Base-by-base conservation (phyloP, 2,888 invertebrate genomes). In the Megamerina dolium region DNA sequence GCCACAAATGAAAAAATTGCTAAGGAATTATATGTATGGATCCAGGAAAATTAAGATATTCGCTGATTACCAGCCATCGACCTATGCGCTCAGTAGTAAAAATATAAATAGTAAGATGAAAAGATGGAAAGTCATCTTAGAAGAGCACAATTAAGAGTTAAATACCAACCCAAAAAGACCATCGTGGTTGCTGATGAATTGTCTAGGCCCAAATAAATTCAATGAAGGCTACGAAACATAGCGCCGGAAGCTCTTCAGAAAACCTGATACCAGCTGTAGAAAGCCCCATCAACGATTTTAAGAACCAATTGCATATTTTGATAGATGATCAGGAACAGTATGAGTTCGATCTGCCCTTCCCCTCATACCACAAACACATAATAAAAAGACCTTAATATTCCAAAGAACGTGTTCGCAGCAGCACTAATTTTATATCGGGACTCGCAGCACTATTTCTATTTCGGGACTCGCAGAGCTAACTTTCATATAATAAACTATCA, bases 161-260 rank as follows among this genome's bases (percentile, higher is more conserved):
- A 12, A 19, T 40, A 40, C 13, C 29, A 35, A 12, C 29, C 30
- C 3, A 27, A 20, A 5, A 19, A 13, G 17, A 32, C 23, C 8
- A 42, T n/a, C 21, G 21, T 35, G 4, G n/a, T 23, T 4, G 21
- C 34, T 1, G 40, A 33, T 32, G 27, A 14, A 21, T 18, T 41
- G 6, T 41, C 41, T 23, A 8, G 41, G n/a, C 41, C 34, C n/a
- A 20, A 18, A 19, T n/a, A 35, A 20, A 19, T 10, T 20, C n/a
- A 2, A 21, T 40, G 32, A 23, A n/a, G 8, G 31, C 32, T 5
- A 40, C 40, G 4, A 31, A 40, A 31, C 40, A 33, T n/a, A 39
- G 39, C 16, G 30, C 13, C 31, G 39, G 46, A 20, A 46, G 46
- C 31, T 48, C 46, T 9, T 3, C 32, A n/a, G 13, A 44, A 9